Conservation (phyloP, 2,888 invertebrate genomes). For the Melieria crassipennis region DNA sequence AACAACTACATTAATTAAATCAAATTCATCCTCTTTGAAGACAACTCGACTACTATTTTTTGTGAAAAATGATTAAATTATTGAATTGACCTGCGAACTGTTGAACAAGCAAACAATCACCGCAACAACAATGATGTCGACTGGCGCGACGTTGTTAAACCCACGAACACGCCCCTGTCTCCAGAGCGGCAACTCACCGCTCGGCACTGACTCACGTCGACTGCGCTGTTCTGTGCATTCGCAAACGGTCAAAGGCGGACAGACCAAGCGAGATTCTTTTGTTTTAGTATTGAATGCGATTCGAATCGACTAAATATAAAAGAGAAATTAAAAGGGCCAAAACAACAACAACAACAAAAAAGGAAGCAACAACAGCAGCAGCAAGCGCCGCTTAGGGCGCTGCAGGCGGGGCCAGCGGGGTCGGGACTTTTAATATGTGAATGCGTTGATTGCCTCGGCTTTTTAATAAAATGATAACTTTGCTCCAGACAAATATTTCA, state of each 20-base stretch:
- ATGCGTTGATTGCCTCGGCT: conserved; percentile 59
- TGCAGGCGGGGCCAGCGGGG: no score
- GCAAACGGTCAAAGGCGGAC: not conserved
- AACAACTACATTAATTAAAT: not conserved
- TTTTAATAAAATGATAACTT: conserved; percentile 63
- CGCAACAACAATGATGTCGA: conserved; percentile 23
- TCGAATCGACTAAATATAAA: not conserved
- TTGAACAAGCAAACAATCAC: not conserved
- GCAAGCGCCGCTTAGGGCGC: no score
- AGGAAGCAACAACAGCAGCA: conserved; percentile 27
- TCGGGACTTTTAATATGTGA: conserved; percentile 53
- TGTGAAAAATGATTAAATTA: not conserved
- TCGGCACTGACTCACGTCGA: conserved; percentile 36
- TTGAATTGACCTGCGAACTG: not conserved
- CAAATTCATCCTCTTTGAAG: not conserved
- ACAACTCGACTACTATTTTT: not conserved
- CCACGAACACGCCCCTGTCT: conserved; percentile 60
- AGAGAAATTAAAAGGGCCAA: not conserved
- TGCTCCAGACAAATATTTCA: conserved; percentile 63
- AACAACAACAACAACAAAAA: not conserved
- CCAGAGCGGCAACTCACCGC: conserved; percentile 47
- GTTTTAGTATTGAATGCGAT: conserved; percentile 33
- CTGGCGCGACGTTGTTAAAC: conserved; percentile 56
- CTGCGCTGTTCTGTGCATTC: not conserved
- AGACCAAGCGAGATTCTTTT: conserved; percentile 39